Base-by-base conservation (phyloP, 2,113 vertebrate genomes). In the Spizaetus ornatus region DNA sequence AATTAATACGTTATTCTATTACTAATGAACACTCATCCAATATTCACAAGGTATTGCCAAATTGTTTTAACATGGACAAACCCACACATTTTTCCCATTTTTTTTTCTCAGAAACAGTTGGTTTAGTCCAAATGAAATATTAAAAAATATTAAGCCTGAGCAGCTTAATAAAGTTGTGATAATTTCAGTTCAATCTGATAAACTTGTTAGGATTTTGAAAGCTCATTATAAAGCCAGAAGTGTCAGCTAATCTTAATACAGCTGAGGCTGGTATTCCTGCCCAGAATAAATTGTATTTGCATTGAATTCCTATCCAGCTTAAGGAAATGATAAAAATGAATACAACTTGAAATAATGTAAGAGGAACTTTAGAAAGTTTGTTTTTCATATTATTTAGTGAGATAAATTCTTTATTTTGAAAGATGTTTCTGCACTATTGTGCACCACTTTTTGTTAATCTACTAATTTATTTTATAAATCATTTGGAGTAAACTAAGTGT, bases 121-220 rank as follows among this genome's bases (percentile, higher is more conserved):
- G 66, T 76, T 82, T 97, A 86, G 84, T 95, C 48, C 58, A 62
- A 93, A 88, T 40, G 13, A 92, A 95, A 92, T 52, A 83, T 71
- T 90, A 3, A 86, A 67, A 93, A 83, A 79, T 73, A 74, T 61
- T 82, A 83, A 93, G 40, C 34, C 65, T 74, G 32, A 82, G 56
- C 32, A 62, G 38, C 69, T 93, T 91, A 92, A 86, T 70, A 81
- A 88, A 84, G 13, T 63, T 69, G 31, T 59, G 74, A 80, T 86
- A 80, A 94, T 74, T 93, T 96, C 61, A 31, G n/a, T 93, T 67
- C 56, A 84, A 84, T 82, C 81, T 93, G 56, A 93, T 62, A 25
- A 91, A 91, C 31, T 86, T 55, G 29, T 47, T 78, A 71, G 73
- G 52, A 67, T 82, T 92, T 67, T 38, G 15, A 93, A 94, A 95